Conservation (phyloP, 2,797 vertebrate species). For the Erithacus rubecula region DNA sequence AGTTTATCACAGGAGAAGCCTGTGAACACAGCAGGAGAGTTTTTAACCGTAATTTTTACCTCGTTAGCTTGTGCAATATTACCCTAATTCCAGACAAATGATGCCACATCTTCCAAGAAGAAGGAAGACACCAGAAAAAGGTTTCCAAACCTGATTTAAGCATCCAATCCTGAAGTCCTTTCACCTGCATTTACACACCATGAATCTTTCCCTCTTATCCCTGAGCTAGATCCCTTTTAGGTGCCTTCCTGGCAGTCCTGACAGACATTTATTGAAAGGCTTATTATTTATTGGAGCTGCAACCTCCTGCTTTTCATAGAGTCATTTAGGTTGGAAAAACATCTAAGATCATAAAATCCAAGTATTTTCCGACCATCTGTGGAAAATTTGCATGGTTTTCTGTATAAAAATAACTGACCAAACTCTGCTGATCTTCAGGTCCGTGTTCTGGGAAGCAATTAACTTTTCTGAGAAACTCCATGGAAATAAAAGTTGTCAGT, state of each 20-base stretch:
- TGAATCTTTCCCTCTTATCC: not conserved
- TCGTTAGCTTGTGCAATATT: not conserved
- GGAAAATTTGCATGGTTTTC: not conserved
- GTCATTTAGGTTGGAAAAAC: not conserved
- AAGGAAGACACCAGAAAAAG: too few species aligned
- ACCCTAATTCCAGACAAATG: not conserved
- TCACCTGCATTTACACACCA: not conserved
- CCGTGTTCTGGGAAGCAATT: accelerated
- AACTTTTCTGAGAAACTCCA: not conserved
- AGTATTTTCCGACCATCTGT: not conserved
- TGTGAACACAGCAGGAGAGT: not conserved
- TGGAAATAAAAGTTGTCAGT: not conserved
- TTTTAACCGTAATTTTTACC: not conserved
- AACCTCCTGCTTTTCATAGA: not conserved
- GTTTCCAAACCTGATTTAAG: not conserved
- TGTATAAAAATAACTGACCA: not conserved
- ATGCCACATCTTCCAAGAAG: not conserved
- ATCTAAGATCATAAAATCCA: not conserved
- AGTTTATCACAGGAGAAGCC: not conserved
- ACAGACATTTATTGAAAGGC: not conserved
- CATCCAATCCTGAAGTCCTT: not conserved
- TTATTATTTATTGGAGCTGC: not conserved
- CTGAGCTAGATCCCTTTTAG: not conserved
- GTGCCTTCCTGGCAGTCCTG: not conserved
- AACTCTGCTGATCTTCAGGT: not conserved